Evolutionary conservation across 2,797 vertebrate species (phyloP), one percentile per base, ranked within the genome.

Genomic region (Pelochelys cantorii): DNA sequence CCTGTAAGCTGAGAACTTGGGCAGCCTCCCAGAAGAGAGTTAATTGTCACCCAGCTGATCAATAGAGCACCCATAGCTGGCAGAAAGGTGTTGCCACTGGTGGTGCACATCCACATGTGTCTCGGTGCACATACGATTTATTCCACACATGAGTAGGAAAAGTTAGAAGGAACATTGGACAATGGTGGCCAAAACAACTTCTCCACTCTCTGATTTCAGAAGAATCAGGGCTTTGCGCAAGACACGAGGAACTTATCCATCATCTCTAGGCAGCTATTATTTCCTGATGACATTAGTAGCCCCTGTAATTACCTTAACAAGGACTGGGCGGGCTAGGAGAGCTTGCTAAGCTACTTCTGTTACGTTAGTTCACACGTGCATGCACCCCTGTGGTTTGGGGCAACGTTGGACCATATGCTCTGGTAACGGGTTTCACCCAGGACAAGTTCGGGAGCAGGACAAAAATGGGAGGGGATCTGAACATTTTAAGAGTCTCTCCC

Each of bases 211-310:
- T 12, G 53, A 54, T 54, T 54, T 54, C 14, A 54, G 53, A 54
- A 54, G 53, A 12, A 92, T 37, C 13, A 48, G 85, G 42, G 81
- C 79, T 95, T 79, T 95, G 83, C 86, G 20, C 14, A 0, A 91
- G 91, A 37, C 91, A 89, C 88, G 18, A 34, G 18, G 65, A 68
- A 68, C 4, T 2, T 34, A 68, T 34, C 65, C 18, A 68, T 34
- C 65, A 34, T 34, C 65, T 68, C n/a, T 68, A 90, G 91, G 93
- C 92, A 96, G 95, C 94, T 85, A 93, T 94, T 85, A 92, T 92
- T 94, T 95, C 90, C 87, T 53, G 89, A 2, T 95, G 95, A 96
- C 93, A 94, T 92, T 82, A 88, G 90, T 53, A 96, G 91, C 87
- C 89, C 93, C 74, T 0, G 0, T 17, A 20, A 86, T 68, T 68